These are phyloP conservation scores for Bolinopsis microptera DNA, from an alignment of 37 sponge, comb jelly and placozoan species.

Conservation along the genomic window DNA sequence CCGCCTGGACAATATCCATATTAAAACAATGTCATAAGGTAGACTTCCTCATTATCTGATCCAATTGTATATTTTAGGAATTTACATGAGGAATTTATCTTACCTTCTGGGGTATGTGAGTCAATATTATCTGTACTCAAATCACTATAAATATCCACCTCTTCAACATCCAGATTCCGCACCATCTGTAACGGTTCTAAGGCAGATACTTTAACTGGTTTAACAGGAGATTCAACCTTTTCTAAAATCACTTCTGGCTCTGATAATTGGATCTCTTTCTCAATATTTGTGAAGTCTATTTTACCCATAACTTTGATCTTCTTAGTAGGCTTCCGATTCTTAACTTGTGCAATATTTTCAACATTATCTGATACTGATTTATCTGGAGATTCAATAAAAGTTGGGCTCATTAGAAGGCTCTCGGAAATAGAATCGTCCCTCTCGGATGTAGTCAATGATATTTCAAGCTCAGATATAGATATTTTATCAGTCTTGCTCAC, in stretches of 20 bases:
- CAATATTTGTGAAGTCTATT: not conserved
- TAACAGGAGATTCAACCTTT: not conserved
- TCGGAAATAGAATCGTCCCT: not conserved
- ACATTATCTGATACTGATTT: not conserved
- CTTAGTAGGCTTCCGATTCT: no score
- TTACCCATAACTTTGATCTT: not conserved
- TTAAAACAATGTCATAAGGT: no score
- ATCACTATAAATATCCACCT: constrained; percentile 50
- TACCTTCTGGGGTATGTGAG: not conserved
- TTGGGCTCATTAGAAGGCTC: not conserved
- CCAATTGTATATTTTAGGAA: no score
- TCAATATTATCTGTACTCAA: constrained; percentile 19
- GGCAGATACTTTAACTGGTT: not conserved
- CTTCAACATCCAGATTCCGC: not conserved
- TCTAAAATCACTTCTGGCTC: not conserved
- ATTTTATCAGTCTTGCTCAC: not conserved
- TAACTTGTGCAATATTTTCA: no score
- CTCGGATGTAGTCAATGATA: not conserved
- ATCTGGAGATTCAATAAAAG: not conserved
- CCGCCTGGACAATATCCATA: no score
- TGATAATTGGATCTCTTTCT: not conserved
- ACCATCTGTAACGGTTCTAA: not conserved
- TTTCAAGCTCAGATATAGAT: not conserved
- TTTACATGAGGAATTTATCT: no score
- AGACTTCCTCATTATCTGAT: no score